Evolutionary conservation across 2,888 invertebrate genomes (phyloP).

Genomic region (Apomyelois bistriatella): DNA sequence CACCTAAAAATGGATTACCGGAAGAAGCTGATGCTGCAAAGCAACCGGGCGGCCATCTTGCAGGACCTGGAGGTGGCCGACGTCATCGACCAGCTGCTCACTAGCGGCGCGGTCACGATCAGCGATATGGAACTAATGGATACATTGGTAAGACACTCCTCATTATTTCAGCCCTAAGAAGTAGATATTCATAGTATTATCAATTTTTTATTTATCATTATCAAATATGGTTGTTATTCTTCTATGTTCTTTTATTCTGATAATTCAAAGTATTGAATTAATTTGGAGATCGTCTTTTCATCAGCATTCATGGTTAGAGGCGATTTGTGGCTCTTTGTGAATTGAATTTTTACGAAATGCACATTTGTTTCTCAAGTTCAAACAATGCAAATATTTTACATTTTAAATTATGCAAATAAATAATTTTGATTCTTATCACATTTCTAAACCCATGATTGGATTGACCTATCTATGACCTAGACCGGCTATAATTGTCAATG

Average conservation of each 20-base stretch:
- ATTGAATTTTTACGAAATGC: neutral
- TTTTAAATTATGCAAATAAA: too few relatives aligned
- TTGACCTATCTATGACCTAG: neutral
- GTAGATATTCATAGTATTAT: too few relatives aligned
- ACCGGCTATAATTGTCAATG: constrained; percentile 1
- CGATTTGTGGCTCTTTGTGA: neutral
- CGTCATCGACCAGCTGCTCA: constrained; percentile 67
- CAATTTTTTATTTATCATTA: too few relatives aligned
- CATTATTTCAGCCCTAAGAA: neutral
- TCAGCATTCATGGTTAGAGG: too few relatives aligned
- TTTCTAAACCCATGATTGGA: too few relatives aligned
- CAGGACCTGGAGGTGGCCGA: constrained; percentile 68
- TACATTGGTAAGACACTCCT: constrained; percentile 48
- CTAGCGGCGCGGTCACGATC: constrained; percentile 54
- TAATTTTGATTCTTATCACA: too few relatives aligned
- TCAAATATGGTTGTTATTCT: too few relatives aligned
- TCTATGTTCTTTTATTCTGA: too few relatives aligned
- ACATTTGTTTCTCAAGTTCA: too few relatives aligned
- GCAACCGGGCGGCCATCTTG: constrained; percentile 63
- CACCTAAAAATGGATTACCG: constrained; percentile 57
- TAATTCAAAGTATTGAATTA: too few relatives aligned
- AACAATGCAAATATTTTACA: too few relatives aligned
- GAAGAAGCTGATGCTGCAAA: constrained; percentile 56
- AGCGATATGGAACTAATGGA: constrained; percentile 57
- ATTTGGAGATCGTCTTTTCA: neutral